Conservation (phyloP, 2,888 invertebrate species). For the Himalopsyche kuldschensis region DNA sequence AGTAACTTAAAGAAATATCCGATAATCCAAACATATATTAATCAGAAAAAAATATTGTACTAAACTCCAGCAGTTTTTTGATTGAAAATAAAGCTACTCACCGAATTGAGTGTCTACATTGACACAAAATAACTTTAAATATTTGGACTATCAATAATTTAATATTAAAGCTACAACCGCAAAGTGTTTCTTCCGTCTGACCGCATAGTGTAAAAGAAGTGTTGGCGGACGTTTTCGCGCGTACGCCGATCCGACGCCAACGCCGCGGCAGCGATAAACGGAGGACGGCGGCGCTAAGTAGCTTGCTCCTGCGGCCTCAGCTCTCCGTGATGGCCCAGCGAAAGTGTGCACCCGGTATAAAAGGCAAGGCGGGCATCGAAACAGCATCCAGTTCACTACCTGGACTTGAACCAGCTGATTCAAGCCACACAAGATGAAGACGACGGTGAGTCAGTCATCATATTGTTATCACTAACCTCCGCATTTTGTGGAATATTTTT, state of each 20-base stretch:
- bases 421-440: slow-evolving; percentile 32
- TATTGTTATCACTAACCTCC: not conserved
- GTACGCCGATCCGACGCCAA: not conserved
- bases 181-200: not conserved
- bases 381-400: slow-evolving; percentile 62
- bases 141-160: not conserved
- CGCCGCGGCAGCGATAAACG: slow-evolving; percentile 9
- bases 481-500: not conserved
- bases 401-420: slow-evolving; percentile 50
- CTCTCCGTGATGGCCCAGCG: slow-evolving; percentile 49
- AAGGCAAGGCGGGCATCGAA: slow-evolving; percentile 55
- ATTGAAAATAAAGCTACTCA: no score
- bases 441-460: slow-evolving; percentile 36
- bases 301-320: slow-evolving; percentile 3
- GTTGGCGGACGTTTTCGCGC: not conserved
- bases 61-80: no score
- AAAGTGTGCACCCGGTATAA: slow-evolving; percentile 61
- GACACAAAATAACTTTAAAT: not conserved
- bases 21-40: no score
- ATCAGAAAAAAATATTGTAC: no score
- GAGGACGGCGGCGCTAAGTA: not conserved
- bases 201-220: not conserved
- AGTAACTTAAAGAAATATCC: no score
- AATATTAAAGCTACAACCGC: not conserved
- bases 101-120: not conserved